A percentile compares a stretch with the other conserved stretches of the same genome.
Conservation (phyloP, 2,797 vertebrate species). For the Columba guinea region DNA sequence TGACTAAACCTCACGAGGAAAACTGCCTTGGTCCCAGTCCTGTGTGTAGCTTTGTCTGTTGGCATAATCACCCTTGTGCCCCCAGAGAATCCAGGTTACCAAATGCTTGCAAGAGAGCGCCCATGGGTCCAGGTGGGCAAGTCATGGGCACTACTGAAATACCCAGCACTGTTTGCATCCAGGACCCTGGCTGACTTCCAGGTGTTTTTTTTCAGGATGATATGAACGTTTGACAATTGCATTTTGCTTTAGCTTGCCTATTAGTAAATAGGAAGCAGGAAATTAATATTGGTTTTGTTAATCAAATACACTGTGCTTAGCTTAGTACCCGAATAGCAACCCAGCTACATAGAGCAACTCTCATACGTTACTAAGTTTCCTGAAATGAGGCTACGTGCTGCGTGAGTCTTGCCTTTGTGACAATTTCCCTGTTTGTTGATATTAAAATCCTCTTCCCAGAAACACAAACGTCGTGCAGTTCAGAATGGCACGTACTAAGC, state of each 20-base stretch:
- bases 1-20: neutral
- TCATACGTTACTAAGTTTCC: neutral
- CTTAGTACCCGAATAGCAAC: neutral
- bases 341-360: neutral
- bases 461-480: neutral
- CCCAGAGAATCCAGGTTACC: neutral
- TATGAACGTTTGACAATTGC: neutral
- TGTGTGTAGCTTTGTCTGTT: neutral
- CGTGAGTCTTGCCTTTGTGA: neutral
- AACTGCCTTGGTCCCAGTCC: fast-evolving
- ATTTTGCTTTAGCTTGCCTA: neutral
- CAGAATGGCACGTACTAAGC: neutral
- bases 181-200: neutral
- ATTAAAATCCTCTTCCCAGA: slow-evolving; percentile 35
- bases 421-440: slow-evolving; percentile 15
- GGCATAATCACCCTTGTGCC: neutral
- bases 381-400: neutral
- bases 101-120: neutral
- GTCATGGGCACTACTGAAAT: neutral
- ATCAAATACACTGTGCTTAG: neutral
- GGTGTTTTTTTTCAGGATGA: neutral
- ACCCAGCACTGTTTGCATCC: neutral
- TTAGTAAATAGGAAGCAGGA: neutral
- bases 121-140: fast-evolving
- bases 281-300: neutral